Percentiles rank a stretch among this genome's conserved stretches.
phyloP scores from a whole-genome alignment of 2,888 invertebrate species.

The Fragum whitleyi region DNA sequence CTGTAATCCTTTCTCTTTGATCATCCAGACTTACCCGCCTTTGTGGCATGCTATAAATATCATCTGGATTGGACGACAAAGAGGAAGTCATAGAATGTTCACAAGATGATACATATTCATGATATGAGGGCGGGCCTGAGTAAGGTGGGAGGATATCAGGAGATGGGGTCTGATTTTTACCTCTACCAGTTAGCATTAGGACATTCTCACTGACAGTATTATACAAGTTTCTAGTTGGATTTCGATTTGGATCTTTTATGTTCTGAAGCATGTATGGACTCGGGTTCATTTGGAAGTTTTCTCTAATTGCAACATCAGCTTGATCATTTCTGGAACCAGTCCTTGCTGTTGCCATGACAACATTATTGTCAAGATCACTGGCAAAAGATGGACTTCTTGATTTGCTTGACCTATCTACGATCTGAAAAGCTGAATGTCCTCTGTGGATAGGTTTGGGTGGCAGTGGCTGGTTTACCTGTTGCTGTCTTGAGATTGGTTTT shows the following conservation, averaged over 20 bases:
- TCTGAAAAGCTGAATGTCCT: slow-evolving; percentile 68
- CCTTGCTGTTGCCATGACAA: background rate
- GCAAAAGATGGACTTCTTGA: slow-evolving; percentile 48
- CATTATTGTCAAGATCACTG: slow-evolving; percentile 38
- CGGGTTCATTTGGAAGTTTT: slow-evolving; percentile 66
- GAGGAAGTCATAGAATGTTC: slow-evolving; percentile 67
- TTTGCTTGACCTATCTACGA: slow-evolving; percentile 59
- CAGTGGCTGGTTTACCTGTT: slow-evolving; percentile 33
- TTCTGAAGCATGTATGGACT: slow-evolving; percentile 51
- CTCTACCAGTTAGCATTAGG: slow-evolving; percentile 5
- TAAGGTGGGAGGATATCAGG: slow-evolving; percentile 70
- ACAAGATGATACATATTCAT: slow-evolving; percentile 69
- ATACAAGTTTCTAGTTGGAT: background rate
- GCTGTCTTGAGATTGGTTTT: slow-evolving; percentile 63
- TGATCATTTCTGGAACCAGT: slow-evolving; percentile 35
- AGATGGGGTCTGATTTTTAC: background rate
- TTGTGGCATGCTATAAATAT: slow-evolving; percentile 58
- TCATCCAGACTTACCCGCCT: slow-evolving; percentile 23
- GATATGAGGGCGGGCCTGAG: slow-evolving; percentile 73
- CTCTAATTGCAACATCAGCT: slow-evolving; percentile 63
- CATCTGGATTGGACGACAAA: slow-evolving; percentile 60
- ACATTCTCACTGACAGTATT: slow-evolving; percentile 1
- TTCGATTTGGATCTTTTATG: background rate
- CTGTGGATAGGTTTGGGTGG: slow-evolving; percentile 66
- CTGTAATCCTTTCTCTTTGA: background rate